A percentile compares a stretch with the other conserved stretches of the same genome.
Evolutionary conservation across 2,797 vertebrate species (phyloP).

Genomic region (Gephyroberyx darwinii): DNA sequence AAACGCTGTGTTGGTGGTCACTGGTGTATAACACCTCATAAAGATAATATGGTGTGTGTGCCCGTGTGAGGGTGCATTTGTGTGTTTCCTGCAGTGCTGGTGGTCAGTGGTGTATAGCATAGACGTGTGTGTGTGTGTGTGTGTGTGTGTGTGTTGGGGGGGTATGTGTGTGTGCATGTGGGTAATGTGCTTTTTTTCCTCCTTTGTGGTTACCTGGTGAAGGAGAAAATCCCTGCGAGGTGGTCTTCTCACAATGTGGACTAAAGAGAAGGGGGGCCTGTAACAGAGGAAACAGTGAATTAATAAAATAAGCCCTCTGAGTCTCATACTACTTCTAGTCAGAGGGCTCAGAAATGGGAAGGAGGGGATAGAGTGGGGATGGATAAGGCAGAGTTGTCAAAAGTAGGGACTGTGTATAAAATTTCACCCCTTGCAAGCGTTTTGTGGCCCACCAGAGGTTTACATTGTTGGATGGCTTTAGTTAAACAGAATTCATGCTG

Average conservation of each 20-base stretch:
- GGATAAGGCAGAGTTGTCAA: conserved; percentile 24
- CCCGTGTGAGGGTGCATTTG: conserved; percentile 20
- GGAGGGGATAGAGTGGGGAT: conserved; percentile 25
- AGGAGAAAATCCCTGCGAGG: conserved; percentile 81
- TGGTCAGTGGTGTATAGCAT: conserved; percentile 67
- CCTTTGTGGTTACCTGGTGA: conserved; percentile 79
- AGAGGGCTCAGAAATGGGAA: conserved; percentile 33
- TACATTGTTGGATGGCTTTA: background rate
- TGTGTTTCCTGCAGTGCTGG: conserved; percentile 64
- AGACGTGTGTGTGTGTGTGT: conserved; percentile 43
- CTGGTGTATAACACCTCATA: conserved; percentile 79
- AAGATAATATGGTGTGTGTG: conserved; percentile 70
- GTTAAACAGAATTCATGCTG: no score
- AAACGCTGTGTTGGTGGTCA: conserved; percentile 80
- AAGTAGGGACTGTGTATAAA: conserved; percentile 6
- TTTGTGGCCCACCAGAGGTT: background rate
- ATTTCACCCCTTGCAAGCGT: conserved; percentile 2
- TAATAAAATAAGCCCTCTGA: conserved; percentile 68
- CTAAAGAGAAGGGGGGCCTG: conserved; percentile 60
- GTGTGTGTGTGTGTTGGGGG: conserved; percentile 21
- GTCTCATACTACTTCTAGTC: conserved; percentile 49
- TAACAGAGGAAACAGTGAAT: conserved; percentile 73
- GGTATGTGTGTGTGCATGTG: conserved; percentile 70
- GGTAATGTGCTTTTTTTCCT: conserved; percentile 76
- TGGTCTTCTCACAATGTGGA: conserved; percentile 71